phyloP scores from a whole-genome alignment of 2,113 vertebrate species.

The Chloropsis cyanopogon region DNA sequence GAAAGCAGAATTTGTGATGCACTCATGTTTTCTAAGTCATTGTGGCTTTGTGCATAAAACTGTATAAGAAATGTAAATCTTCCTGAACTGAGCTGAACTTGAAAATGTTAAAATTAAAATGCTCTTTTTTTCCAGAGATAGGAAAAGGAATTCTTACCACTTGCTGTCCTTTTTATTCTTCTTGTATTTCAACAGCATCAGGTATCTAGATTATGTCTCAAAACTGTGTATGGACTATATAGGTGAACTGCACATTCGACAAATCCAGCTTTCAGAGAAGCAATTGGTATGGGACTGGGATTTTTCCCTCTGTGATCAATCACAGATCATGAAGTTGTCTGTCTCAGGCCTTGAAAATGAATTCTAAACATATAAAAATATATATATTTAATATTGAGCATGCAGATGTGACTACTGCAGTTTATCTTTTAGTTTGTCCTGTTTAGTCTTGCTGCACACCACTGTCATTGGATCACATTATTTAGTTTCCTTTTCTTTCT shows the following conservation, averaged over 20 bases:
- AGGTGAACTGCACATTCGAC: not conserved
- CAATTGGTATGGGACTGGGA: not conserved
- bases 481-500: not conserved
- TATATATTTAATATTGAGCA: not conserved
- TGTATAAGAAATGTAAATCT: not conserved
- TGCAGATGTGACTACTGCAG: not conserved
- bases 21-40: not conserved
- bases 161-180: not conserved
- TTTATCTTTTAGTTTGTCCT: not conserved
- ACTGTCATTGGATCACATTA: not conserved
- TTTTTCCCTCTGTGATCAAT: not conserved
- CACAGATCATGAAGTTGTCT: not conserved
- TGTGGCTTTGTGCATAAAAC: not conserved
- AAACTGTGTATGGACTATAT: not conserved
- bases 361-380: not conserved
- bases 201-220: not conserved
- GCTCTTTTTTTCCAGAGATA: not conserved
- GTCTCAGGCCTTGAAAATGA: not conserved
- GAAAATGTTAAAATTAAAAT: not conserved
- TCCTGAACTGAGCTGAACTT: not conserved
- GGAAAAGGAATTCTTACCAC: not conserved
- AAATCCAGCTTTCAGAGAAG: not conserved
- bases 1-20: not conserved
- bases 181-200: not conserved
- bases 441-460: not conserved